Conservation (phyloP, 1,140 invertebrate species). For the Theocolax elegans region DNA sequence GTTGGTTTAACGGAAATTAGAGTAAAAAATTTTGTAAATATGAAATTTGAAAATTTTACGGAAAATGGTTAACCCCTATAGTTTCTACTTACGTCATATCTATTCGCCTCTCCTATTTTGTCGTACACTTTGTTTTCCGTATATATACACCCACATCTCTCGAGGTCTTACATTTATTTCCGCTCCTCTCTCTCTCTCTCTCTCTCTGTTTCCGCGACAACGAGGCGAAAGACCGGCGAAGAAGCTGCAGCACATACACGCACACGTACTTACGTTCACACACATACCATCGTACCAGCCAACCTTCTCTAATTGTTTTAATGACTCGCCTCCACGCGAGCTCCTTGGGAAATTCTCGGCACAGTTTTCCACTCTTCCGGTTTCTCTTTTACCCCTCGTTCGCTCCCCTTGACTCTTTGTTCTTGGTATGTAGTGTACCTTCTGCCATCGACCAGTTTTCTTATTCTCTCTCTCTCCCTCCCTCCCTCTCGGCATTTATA, state of each 20-base stretch:
- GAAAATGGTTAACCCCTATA: not conserved
- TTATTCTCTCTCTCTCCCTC: constrained; percentile 6
- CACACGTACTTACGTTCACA: not conserved
- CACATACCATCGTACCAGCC: not conserved
- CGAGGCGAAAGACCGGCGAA: not conserved
- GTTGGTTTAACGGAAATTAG: too few relatives aligned
- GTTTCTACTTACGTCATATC: not conserved
- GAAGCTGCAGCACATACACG: not conserved
- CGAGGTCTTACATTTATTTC: not conserved
- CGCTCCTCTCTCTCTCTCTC: not conserved
- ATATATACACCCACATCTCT: not conserved
- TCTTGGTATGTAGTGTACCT: not conserved
- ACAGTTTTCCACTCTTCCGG: constrained; percentile 25
- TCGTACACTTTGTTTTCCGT: not conserved
- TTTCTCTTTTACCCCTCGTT: not conserved
- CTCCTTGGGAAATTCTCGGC: constrained; percentile 36
- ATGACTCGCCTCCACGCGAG: constrained; percentile 52
- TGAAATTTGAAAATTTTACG: not conserved
- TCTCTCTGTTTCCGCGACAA: too few relatives aligned
- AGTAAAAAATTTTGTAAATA: not conserved
- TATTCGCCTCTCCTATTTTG: not conserved
- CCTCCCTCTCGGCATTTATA: not conserved
- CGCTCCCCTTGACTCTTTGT: constrained; percentile 4
- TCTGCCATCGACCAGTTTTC: constrained; percentile 18
- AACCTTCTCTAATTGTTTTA: constrained; percentile 59